A percentile compares a stretch with the other conserved stretches of the same genome.
phyloP scores from a whole-genome alignment of 2,113 vertebrate species.

The Centropus bengalensis region DNA sequence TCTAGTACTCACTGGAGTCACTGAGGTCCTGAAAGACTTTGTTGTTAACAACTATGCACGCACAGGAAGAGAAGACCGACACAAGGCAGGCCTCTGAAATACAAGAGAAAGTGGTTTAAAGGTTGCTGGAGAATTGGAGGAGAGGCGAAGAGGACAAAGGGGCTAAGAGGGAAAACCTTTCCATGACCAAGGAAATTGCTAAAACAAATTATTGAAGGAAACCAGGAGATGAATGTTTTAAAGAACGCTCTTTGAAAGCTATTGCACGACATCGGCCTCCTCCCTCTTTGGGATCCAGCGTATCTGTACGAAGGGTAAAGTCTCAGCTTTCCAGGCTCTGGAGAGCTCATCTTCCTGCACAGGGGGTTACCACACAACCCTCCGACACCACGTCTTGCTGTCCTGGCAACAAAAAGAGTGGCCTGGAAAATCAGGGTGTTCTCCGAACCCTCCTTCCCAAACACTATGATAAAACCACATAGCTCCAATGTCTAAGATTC shows the following conservation, averaged over 20 bases:
- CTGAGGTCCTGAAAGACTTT: accelerated
- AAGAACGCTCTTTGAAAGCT: neutral
- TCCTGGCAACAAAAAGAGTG: neutral
- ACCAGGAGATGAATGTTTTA: neutral
- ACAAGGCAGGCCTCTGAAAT: neutral
- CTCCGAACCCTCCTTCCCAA: neutral
- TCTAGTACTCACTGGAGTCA: neutral
- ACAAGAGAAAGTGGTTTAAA: neutral
- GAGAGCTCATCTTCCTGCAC: neutral
- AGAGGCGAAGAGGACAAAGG: neutral
- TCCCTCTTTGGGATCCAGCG: neutral
- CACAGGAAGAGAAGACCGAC: neutral
- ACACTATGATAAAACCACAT: neutral
- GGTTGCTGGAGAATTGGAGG: neutral
- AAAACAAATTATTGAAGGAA: neutral
- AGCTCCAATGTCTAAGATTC: neutral
- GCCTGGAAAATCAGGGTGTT: neutral
- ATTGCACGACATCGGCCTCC: neutral
- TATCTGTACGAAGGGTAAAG: neutral
- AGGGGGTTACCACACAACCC: neutral
- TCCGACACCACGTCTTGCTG: neutral
- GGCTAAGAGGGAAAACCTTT: neutral
- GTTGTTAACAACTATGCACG: neutral
- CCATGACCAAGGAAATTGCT: neutral
- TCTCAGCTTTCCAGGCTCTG: neutral